phyloP scores from a whole-genome alignment of 1,140 invertebrate species.

The Ceratosolen fusciceps region DNA sequence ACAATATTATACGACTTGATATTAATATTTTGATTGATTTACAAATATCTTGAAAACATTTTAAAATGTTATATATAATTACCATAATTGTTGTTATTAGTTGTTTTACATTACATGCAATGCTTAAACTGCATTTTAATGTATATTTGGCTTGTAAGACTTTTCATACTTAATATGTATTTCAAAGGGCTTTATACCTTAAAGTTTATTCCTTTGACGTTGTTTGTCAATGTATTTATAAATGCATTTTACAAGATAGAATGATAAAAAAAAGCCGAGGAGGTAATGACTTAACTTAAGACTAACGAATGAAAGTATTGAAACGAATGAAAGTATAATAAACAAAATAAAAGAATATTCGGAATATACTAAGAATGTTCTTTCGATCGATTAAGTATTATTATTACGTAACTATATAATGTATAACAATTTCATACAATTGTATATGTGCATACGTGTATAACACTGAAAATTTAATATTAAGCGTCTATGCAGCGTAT shows the following conservation, averaged over 20 bases:
- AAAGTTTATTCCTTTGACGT: no score
- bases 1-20: no score
- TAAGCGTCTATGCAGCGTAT: constrained; percentile 15
- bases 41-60: no score
- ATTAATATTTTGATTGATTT: no score
- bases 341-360: constrained; percentile 2
- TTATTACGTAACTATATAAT: not conserved
- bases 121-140: no score
- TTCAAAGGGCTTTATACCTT: no score
- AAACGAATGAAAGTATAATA: constrained; percentile 29
- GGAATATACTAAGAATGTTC: not conserved
- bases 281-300: constrained; percentile 26
- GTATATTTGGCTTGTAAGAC: no score
- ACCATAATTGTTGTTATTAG: no score
- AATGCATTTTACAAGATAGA: not conserved
- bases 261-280: not conserved
- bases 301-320: constrained; percentile 42
- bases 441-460: not conserved
- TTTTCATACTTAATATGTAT: no score
- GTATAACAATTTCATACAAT: not conserved
- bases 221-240: no score
- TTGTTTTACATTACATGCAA: no score
- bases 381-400: constrained; percentile 20
- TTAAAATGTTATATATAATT: no score
- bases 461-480: constrained; percentile 1